A percentile compares a stretch with the other conserved stretches of the same genome.
These are phyloP conservation scores for Caenorhabditis tropicalis DNA, from an alignment of 1,140 invertebrate genomes.

Conservation along the genomic window DNA sequence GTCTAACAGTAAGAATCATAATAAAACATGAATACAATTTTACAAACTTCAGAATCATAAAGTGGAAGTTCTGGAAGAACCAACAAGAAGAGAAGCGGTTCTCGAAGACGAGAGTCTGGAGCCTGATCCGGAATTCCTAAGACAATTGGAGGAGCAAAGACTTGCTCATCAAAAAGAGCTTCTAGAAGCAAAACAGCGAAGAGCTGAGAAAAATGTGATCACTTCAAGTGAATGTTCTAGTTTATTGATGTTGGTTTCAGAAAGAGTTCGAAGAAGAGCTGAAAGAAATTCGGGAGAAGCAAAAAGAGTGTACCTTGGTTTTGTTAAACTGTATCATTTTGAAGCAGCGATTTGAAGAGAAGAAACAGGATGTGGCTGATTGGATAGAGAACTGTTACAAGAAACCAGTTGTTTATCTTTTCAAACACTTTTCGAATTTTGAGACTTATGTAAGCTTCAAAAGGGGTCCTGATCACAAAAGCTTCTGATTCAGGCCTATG, in stretches of 20 bases:
- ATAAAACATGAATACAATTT: no score
- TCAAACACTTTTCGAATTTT: not conserved
- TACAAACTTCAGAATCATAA: no score
- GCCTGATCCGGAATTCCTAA: no score
- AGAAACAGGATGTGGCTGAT: not conserved
- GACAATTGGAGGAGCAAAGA: no score
- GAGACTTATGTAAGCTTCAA: not conserved
- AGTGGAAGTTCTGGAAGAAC: no score
- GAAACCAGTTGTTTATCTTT: not conserved
- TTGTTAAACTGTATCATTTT: not conserved
- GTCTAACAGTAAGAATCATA: no score
- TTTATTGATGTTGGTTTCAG: not conserved
- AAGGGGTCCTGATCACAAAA: not conserved
- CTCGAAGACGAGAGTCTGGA: no score
- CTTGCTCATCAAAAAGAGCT: no score
- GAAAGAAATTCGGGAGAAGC: not conserved
- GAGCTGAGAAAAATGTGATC: no score
- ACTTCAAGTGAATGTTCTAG: no score
- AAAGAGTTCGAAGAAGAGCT: not conserved
- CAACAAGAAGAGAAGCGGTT: no score
- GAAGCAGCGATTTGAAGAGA: conserved; percentile 10
- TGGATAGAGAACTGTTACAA: not conserved
- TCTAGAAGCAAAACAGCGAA: no score
- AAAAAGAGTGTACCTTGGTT: not conserved
- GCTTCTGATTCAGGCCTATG: not conserved